Base-by-base conservation (phyloP, 2,888 invertebrate genomes). In the Drosophila atripex region DNA sequence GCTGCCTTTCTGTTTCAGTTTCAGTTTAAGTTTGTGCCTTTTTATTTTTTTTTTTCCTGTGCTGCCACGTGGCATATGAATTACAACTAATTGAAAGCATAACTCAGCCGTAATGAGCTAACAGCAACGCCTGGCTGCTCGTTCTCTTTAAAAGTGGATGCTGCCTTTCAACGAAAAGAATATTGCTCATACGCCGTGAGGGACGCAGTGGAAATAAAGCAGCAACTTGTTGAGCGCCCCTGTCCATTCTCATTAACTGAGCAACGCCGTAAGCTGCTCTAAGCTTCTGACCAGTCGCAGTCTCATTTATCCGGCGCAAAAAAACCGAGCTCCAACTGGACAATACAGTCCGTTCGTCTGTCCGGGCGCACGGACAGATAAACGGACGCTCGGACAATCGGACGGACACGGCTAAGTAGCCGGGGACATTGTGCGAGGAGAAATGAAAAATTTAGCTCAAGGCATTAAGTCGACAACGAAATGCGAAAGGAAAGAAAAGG, bases 31-130 rank as follows among this genome's bases (percentile, higher is more conserved):
- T 60, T 47, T 18, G 45, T 7, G 23, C 53, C 53, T 55, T 32
- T 43, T 28, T 25, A 8, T 28, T 28, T 25, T 11, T 28, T 30
- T 30, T 38, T 28, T 16, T 8, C 45, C 21, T n/a, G 12, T 63
- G 21, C 45, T 49, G 64, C 50, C 69, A 52, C 64, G 57, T 75
- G 68, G 56, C 77, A 51, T 71, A 75, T 84, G 68, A 80, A 78
- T 80, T 74, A 61, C 74, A 85, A 77, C 76, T 85, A 85, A 82
- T 82, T 86, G 80, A 82, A 86, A 75, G 75, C 80, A 80, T 83
- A 78, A 78, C 80, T 86, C 78, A 83, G 63, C 59, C 60, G 54
- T 78, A 80, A 82, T 76, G 80, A 78, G 82, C 72, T 71, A 58
- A 52, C 64, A 63, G 54, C 60, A 23, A 49, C 50, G 76, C 73